These are phyloP conservation scores for Anoplopoma fimbria DNA, from an alignment of 2,113 vertebrate genomes.

Conservation along the genomic window DNA sequence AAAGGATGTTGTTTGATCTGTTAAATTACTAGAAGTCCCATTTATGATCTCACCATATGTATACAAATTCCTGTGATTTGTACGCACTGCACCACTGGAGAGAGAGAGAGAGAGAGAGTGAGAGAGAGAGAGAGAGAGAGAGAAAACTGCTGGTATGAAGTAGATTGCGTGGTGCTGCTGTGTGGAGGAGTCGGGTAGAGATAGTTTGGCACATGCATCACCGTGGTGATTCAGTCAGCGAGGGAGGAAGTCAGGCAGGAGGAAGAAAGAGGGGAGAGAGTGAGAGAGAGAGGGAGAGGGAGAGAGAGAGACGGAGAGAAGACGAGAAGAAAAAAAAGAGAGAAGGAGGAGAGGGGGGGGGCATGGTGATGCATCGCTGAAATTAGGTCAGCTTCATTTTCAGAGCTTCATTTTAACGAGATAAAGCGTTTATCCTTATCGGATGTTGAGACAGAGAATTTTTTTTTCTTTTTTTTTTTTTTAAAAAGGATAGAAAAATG, in stretches of 20 bases:
- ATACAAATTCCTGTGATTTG: constrained; percentile 47
- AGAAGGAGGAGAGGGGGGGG: constrained; percentile 2
- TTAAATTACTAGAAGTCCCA: constrained; percentile 37
- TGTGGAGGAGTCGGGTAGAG: constrained; percentile 77
- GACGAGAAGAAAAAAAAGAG: constrained; percentile 30
- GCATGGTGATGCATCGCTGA: constrained; percentile 55
- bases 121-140: neutral
- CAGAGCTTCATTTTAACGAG: constrained; percentile 66
- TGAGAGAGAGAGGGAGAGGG: constrained; percentile 33
- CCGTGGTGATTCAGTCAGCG: constrained; percentile 81
- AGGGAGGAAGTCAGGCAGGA: constrained; percentile 73
- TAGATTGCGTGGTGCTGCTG: constrained; percentile 57
- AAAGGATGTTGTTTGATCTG: constrained; percentile 45
- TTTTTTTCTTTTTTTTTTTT: no score
- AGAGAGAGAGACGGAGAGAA: constrained; percentile 48
- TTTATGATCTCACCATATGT: constrained; percentile 48
- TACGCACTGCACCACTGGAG: constrained; percentile 20
- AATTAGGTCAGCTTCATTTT: constrained; percentile 84
- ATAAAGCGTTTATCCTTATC: constrained; percentile 74
- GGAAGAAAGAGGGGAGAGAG: constrained; percentile 48
- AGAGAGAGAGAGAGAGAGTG: neutral
- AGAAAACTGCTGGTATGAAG: constrained; percentile 54
- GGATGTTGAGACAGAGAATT: constrained; percentile 27
- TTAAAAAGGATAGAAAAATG: constrained; percentile 36
- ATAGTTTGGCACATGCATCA: constrained; percentile 78